phyloP scores from a whole-genome alignment of 2,113 vertebrate genomes.

The Podarcis raffonei region DNA sequence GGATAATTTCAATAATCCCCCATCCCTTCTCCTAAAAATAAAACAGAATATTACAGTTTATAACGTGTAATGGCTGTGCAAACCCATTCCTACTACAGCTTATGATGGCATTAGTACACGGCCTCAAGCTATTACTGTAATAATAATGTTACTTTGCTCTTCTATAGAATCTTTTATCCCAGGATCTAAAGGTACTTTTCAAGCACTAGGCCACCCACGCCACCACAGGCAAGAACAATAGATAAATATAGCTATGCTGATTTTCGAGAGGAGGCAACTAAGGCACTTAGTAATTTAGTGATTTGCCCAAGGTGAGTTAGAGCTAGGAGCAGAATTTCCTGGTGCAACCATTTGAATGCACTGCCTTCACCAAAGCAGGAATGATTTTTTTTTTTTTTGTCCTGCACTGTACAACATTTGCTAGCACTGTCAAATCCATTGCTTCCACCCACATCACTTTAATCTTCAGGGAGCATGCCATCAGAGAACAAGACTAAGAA shows the following conservation, averaged over 20 bases:
- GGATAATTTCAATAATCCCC: slow-evolving; percentile 64
- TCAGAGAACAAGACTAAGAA: neutral
- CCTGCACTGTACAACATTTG: neutral
- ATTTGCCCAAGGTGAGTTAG: neutral
- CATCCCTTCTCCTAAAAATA: slow-evolving; percentile 52
- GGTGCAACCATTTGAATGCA: neutral
- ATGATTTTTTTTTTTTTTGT: neutral
- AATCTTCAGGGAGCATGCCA: neutral
- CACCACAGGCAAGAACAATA: neutral
- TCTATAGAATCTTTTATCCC: neutral
- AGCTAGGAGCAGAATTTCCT: neutral
- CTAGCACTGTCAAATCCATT: neutral
- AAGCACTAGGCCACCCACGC: neutral
- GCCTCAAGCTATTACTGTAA: neutral
- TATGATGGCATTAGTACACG: accelerated
- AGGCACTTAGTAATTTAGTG: neutral
- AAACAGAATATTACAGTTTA: slow-evolving; percentile 37
- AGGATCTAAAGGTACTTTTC: accelerated
- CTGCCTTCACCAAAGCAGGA: neutral
- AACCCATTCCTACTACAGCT: neutral
- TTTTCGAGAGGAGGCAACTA: neutral
- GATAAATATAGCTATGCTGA: neutral
- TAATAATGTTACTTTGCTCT: neutral
- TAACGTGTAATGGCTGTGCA: slow-evolving; percentile 25
- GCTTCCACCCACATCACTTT: neutral